These are phyloP conservation scores for Typhlichthys subterraneus DNA, from an alignment of 2,797 vertebrate species.

Conservation along the genomic window DNA sequence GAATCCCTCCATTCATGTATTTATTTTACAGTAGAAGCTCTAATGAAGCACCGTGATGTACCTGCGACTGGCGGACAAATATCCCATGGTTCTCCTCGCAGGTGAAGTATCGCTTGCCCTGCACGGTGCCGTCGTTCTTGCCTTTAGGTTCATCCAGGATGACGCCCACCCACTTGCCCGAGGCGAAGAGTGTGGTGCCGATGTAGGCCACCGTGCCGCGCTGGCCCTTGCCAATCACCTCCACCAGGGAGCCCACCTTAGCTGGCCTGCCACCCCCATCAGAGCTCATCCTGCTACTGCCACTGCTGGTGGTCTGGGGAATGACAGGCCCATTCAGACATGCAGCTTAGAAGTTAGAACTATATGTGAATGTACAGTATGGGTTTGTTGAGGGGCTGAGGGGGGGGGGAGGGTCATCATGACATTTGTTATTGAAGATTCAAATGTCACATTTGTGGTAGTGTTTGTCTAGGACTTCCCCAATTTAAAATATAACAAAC, in stretches of 20 bases:
- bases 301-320: conserved; percentile 79
- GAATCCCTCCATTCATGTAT: background rate
- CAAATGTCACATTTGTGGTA: too few relatives aligned
- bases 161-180: conserved; percentile 95
- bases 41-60: conserved; percentile 39
- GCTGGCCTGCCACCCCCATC: conserved; percentile 84
- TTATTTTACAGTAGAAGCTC: background rate
- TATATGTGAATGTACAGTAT: too few relatives aligned
- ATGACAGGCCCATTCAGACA: background rate
- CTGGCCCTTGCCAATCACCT: conserved; percentile 94
- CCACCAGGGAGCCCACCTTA: conserved; percentile 90
- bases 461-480: too few relatives aligned
- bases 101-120: conserved; percentile 92
- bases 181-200: conserved; percentile 91
- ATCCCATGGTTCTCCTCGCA: conserved; percentile 92
- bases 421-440: too few relatives aligned
- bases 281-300: conserved; percentile 89
- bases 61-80: conserved; percentile 94
- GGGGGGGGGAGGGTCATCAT: too few relatives aligned
- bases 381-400: too few relatives aligned
- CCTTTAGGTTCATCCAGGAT: conserved; percentile 92
- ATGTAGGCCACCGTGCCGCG: conserved; percentile 91
- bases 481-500: too few relatives aligned
- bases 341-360: background rate
- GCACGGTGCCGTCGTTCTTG: conserved; percentile 94